Evolutionary conservation across 2,888 invertebrate species (phyloP), one percentile per base, ranked within the genome.

Genomic region (Nysson spinosus): DNA sequence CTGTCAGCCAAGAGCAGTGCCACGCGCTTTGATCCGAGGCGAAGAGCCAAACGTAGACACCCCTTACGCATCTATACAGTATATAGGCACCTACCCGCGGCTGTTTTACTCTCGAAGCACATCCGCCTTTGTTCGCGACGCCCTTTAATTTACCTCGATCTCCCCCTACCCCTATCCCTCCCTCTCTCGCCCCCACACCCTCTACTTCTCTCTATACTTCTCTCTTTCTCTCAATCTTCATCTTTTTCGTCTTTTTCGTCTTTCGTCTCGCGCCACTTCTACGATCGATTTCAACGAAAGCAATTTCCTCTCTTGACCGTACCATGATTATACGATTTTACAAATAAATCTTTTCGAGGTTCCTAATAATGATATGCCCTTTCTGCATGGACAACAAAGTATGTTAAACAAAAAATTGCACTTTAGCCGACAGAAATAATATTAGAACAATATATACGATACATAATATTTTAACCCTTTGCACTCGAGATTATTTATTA

Each of bases 71-170:
- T 19, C 30, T 46, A 22, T 19, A 26, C 35, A 42, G 46, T 57
- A 63, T 28, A 49, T 24, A 34, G 42, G 37, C 44, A 63, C 62
- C 86, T 79, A 70, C 62, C 14, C 50, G 37, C 44, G 47, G 47
- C 76, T 77, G 75, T 76, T 83, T 78, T 78, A 70, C 77, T 81
- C 69, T 69, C 81, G 68, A 80, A 71, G 80, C 82, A 83, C 83
- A 83, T 83, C 77, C 80, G 72, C 80, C 78, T 77, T 78, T 77
- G 77, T 80, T 69, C 72, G 68, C 67, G 65, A 60, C 67, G 63
- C 75, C 67, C 73, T 78, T 78, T 78, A 78, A 79, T 78, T 78
- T 75, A 75, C 64, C 69, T 47, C 69, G 35, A 28, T 46, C 51
- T 64, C 55, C 49, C 69, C 44, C 52, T 39, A 19, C 20, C 22